Conservation (phyloP, 2,113 vertebrate genomes). For the Progne subis region DNA sequence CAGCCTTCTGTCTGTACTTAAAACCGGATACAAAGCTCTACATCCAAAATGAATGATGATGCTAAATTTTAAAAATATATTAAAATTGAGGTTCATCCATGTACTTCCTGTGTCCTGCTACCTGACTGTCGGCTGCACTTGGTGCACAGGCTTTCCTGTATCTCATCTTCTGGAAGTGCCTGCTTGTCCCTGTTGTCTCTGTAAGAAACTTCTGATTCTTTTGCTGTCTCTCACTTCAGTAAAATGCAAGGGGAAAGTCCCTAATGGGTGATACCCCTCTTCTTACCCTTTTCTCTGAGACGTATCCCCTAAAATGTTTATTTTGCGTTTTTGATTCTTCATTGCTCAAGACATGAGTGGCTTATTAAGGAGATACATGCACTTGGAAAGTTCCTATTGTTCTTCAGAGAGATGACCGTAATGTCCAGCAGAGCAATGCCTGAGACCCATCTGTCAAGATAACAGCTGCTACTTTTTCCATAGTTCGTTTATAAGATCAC, state of each 20-base stretch:
- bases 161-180: not conserved
- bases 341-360: not conserved
- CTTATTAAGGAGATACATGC: conserved; percentile 1
- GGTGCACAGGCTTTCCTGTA: not conserved
- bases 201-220: not conserved
- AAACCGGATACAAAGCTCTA: not conserved
- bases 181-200: not conserved
- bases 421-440: conserved; percentile 27
- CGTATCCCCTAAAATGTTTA: not conserved
- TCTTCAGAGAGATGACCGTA: not conserved
- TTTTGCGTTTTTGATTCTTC: not conserved
- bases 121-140: not conserved
- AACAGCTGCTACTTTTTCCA: conserved; percentile 62
- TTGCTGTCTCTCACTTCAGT: not conserved
- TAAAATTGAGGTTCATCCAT: not conserved
- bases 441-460: conserved; percentile 53
- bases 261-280: not conserved
- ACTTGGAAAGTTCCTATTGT: conserved; percentile 57
- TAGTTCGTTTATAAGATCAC: conserved; percentile 31
- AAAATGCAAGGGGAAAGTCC: not conserved
- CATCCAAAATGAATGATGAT: not conserved
- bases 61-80: not conserved
- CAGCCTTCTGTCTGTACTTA: not conserved
- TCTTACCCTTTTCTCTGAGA: not conserved
- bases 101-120: not conserved